Evolutionary conservation across 2,888 invertebrate species (phyloP).

Genomic region (Agonopterix alstromeriana): DNA sequence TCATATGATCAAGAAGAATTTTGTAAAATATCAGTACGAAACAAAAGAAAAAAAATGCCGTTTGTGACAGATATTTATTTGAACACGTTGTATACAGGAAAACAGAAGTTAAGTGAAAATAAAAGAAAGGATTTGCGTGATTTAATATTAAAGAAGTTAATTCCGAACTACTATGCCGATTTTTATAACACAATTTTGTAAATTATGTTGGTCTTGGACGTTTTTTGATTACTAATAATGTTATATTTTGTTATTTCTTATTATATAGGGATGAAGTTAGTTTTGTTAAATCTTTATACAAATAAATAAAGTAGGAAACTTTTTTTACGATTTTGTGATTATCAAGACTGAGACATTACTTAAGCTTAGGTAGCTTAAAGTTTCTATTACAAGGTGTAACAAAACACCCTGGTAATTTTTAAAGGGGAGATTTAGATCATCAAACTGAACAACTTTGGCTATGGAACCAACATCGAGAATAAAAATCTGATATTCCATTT

Average conservation of each 20-base stretch:
- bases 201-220: neutral
- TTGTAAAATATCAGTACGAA: too few relatives aligned
- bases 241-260: neutral
- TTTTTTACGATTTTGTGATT: neutral
- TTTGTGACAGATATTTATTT: too few relatives aligned
- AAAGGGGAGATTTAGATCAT: too few relatives aligned
- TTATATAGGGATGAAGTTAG: neutral
- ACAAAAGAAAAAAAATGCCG: too few relatives aligned
- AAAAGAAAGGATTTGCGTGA: conserved; percentile 14
- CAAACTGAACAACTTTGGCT: too few relatives aligned
- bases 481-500: too few relatives aligned
- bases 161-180: conserved; percentile 6
- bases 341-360: neutral
- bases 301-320: too few relatives aligned
- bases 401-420: too few relatives aligned
- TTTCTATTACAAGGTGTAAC: neutral
- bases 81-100: too few relatives aligned
- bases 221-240: neutral
- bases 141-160: conserved; percentile 6
- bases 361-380: neutral
- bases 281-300: neutral
- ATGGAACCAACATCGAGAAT: too few relatives aligned
- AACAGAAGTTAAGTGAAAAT: conserved; percentile 11
- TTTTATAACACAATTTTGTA: conserved; percentile 8
- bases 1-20: conserved; percentile 1